Conservation (phyloP, 2,113 vertebrate species). For the Gila orcuttii region DNA sequence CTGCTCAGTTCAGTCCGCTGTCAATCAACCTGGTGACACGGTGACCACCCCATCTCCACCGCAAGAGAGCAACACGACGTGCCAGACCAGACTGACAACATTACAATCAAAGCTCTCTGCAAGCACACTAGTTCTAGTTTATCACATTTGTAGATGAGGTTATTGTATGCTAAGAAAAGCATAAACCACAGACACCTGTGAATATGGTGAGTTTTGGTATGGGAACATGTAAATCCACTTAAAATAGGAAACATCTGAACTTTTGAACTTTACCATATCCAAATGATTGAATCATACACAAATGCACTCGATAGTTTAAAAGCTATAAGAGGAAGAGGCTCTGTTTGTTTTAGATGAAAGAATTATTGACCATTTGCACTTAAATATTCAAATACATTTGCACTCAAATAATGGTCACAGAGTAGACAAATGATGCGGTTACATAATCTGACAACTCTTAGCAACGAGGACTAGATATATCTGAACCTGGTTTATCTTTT, state of each 20-base stretch:
- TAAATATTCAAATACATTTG: background rate
- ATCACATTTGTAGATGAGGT: background rate
- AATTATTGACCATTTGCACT: background rate
- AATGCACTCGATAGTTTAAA: background rate
- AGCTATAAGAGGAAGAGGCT: background rate
- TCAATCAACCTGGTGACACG: background rate
- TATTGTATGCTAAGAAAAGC: background rate
- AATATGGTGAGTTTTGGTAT: background rate
- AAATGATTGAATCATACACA: too few relatives aligned
- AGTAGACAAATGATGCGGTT: background rate
- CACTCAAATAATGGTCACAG: background rate
- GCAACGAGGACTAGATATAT: background rate
- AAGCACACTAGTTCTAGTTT: background rate
- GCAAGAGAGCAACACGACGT: background rate
- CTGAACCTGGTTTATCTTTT: background rate
- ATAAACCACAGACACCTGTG: background rate
- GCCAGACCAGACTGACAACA: background rate
- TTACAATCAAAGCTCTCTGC: background rate
- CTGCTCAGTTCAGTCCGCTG: background rate
- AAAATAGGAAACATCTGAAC: background rate
- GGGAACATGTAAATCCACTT: background rate
- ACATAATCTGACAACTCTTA: background rate
- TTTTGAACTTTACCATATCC: too few relatives aligned
- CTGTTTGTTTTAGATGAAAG: background rate
- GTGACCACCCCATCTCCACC: background rate